These are phyloP conservation scores for Centropus bengalensis DNA, from an alignment of 2,113 vertebrate species.

Conservation along the genomic window DNA sequence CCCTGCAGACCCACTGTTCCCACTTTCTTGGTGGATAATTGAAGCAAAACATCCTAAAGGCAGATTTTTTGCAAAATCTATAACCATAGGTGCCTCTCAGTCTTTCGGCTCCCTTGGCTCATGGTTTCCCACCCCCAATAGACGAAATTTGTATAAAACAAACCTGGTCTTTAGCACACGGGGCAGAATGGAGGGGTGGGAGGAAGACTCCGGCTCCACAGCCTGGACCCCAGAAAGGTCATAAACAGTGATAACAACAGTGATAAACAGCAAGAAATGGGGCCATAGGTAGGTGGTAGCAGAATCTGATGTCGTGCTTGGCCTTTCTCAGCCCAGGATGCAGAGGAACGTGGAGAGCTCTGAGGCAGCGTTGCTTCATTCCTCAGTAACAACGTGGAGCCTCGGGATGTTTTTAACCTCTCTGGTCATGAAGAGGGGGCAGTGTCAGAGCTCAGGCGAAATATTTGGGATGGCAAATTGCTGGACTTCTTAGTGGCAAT, in stretches of 20 bases:
- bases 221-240: neutral
- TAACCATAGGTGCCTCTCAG: neutral
- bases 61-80: neutral
- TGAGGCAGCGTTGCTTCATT: neutral
- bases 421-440: neutral
- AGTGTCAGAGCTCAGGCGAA: neutral
- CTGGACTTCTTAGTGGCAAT: neutral
- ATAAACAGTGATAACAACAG: neutral
- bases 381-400: neutral
- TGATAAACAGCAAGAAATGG: neutral
- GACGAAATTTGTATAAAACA: neutral
- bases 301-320: neutral
- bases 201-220: neutral
- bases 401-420: neutral
- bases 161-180: neutral
- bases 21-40: neutral
- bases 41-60: neutral
- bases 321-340: neutral
- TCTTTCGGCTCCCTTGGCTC: neutral
- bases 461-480: neutral
- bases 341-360: neutral
- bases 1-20: neutral
- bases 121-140: neutral
- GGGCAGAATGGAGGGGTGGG: fast-evolving
- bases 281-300: neutral